Percentiles rank a stretch among this genome's conserved stretches.
These are phyloP conservation scores for Drosophila maculinotata DNA, from an alignment of 2,888 invertebrate species.

Conservation along the genomic window DNA sequence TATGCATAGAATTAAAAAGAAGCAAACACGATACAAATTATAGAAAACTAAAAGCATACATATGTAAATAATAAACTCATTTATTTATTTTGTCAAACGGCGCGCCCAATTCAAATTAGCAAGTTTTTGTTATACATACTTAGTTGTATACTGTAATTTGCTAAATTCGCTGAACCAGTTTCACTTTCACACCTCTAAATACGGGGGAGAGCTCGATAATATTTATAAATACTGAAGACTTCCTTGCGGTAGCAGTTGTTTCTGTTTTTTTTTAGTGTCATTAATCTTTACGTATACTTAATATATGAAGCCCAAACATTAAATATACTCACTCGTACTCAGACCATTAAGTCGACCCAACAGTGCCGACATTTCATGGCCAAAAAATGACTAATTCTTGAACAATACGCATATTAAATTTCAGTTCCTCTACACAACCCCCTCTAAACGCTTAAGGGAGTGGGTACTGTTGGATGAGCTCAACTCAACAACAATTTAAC, in stretches of 20 bases:
- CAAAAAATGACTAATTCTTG: constrained; percentile 23
- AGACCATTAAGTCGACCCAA: constrained; percentile 48
- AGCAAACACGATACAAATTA: no score
- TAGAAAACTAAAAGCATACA: constrained; percentile 11
- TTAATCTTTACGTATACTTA: constrained; percentile 44
- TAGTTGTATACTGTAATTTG: constrained; percentile 2
- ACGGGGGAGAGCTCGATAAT: constrained; percentile 20
- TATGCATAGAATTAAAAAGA: no score
- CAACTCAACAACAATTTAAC: constrained; percentile 37
- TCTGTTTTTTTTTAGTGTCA: constrained; percentile 35
- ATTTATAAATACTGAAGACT: constrained; percentile 33
- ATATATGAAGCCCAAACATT: constrained; percentile 9
- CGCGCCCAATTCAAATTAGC: constrained; percentile 26
- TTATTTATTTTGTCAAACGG: neutral
- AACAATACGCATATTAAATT: constrained; percentile 5
- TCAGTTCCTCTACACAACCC: neutral
- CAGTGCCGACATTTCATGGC: constrained; percentile 56
- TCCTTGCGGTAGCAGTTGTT: constrained; percentile 53
- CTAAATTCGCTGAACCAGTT: constrained; percentile 11
- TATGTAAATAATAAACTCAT: constrained; percentile 13
- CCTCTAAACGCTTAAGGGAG: constrained; percentile 8
- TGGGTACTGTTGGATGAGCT: constrained; percentile 54
- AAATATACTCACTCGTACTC: constrained; percentile 14
- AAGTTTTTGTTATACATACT: constrained; percentile 9
- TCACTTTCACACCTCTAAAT: constrained; percentile 39